Percentiles rank a stretch among this genome's conserved stretches.
phyloP scores from a whole-genome alignment of 2,113 vertebrate species.

The Atlantisia rogersi region DNA sequence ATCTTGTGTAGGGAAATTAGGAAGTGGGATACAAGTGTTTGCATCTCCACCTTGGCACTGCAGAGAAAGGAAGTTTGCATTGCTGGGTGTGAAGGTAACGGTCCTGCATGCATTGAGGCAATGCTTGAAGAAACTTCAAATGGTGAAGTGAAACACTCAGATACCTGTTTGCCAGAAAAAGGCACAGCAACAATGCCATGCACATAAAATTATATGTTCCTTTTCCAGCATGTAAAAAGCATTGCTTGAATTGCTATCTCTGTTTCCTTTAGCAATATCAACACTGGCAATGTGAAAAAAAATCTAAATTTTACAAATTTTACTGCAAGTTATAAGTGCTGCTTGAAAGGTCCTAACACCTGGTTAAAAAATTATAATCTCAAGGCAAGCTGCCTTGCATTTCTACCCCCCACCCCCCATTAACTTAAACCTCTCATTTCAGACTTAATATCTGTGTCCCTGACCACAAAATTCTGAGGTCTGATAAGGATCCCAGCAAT shows the following conservation, averaged over 20 bases:
- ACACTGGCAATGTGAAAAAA: not conserved
- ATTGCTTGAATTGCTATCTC: not conserved
- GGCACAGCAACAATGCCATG: fast-evolving
- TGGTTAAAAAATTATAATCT: not conserved
- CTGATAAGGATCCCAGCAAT: not conserved
- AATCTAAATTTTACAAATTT: not conserved
- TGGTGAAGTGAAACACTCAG: not conserved
- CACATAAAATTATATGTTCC: not conserved
- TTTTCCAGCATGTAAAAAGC: not conserved
- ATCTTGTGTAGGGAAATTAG: not conserved
- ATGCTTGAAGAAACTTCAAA: not conserved
- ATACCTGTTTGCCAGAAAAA: not conserved
- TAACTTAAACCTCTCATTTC: not conserved
- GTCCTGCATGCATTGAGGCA: not conserved
- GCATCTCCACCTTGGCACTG: not conserved
- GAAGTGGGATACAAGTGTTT: not conserved
- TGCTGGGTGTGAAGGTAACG: not conserved
- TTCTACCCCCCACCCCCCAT: not conserved
- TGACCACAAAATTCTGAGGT: not conserved
- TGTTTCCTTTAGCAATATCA: not conserved
- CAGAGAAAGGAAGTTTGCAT: not conserved
- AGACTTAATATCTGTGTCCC: not conserved
- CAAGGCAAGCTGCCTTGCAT: not conserved
- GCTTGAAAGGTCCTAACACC: not conserved
- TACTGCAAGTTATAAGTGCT: not conserved